Percentiles rank a stretch among this genome's conserved stretches.
phyloP scores from a whole-genome alignment of 2,888 invertebrate species.

The Drosophila suboccidentalis region DNA sequence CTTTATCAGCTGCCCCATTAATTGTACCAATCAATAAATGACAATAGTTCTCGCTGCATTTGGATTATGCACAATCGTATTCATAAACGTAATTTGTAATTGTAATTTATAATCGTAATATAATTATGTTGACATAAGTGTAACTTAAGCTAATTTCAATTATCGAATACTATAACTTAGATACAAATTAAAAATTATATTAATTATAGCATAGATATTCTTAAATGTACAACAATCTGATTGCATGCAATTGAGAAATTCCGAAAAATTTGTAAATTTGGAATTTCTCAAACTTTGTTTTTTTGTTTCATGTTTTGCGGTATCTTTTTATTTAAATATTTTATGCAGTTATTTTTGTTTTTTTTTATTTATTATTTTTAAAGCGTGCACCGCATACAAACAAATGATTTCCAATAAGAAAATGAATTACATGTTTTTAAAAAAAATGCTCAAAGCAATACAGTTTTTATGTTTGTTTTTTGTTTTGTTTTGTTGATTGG shows the following conservation, averaged over 20 bases:
- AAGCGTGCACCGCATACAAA: constrained; percentile 62
- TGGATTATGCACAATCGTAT: constrained; percentile 33
- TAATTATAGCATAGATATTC: constrained; percentile 46
- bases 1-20: neutral
- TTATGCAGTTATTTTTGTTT: neutral
- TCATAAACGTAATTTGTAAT: constrained; percentile 59
- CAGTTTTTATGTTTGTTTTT: constrained; percentile 58
- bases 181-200: constrained; percentile 60
- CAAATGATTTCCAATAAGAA: constrained; percentile 40
- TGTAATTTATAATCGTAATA: constrained; percentile 49
- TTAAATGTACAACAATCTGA: constrained; percentile 63
- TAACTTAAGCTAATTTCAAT: constrained; percentile 61
- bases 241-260: constrained; percentile 55
- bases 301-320: constrained; percentile 12
- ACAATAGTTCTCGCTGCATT: constrained; percentile 46
- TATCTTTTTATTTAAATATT: neutral
- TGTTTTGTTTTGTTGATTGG: constrained; percentile 38
- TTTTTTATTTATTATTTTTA: constrained; percentile 37
- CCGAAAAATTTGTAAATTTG: constrained; percentile 4
- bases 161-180: constrained; percentile 66
- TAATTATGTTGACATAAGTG: constrained; percentile 68
- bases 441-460: constrained; percentile 78
- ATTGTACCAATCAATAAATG: constrained; percentile 30
- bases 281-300: constrained; percentile 27
- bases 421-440: constrained; percentile 33